Evolutionary conservation across 2,797 vertebrate genomes (phyloP).

Genomic region (Semaprochilodus insignis): DNA sequence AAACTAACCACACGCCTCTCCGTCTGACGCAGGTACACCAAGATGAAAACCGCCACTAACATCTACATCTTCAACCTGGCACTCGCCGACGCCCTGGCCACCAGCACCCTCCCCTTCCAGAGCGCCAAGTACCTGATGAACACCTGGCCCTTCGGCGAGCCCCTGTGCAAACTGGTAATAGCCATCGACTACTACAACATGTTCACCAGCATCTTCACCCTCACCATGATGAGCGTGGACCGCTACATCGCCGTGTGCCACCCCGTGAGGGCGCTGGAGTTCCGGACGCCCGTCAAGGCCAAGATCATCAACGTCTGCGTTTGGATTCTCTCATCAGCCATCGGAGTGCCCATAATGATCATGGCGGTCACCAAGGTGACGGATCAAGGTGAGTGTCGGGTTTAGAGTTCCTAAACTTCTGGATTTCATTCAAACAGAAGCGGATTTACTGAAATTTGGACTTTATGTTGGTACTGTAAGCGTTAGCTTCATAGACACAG

Average conservation of each 20-base stretch:
- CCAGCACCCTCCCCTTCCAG: constrained; percentile 94
- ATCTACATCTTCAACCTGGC: constrained; percentile 98
- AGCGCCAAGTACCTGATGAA: constrained; percentile 94
- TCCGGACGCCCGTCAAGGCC: constrained; percentile 90
- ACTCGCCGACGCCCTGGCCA: constrained; percentile 89
- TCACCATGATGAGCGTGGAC: constrained; percentile 97
- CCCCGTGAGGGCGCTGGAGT: constrained; percentile 89
- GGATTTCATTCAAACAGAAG: too few species aligned
- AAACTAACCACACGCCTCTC: background rate
- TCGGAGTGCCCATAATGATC: constrained; percentile 91
- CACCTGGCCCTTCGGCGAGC: constrained; percentile 92
- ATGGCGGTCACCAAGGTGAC: constrained; percentile 88
- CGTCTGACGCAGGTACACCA: constrained; percentile 85
- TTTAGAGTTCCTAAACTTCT: background rate
- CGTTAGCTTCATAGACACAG: too few species aligned
- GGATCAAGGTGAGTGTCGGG: constrained; percentile 75
- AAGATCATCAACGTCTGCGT: constrained; percentile 94
- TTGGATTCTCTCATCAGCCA: constrained; percentile 91
- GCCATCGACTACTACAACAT: constrained; percentile 97
- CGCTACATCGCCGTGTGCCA: constrained; percentile 94
- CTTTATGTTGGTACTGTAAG: too few species aligned
- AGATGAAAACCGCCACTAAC: constrained; percentile 96
- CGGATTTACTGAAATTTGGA: too few species aligned
- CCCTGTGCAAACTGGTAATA: constrained; percentile 90
- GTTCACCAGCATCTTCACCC: constrained; percentile 96